Evolutionary conservation across 2,888 invertebrate genomes (phyloP), one percentile per base, ranked within the genome.

Genomic region (Callimorpha dominula): DNA sequence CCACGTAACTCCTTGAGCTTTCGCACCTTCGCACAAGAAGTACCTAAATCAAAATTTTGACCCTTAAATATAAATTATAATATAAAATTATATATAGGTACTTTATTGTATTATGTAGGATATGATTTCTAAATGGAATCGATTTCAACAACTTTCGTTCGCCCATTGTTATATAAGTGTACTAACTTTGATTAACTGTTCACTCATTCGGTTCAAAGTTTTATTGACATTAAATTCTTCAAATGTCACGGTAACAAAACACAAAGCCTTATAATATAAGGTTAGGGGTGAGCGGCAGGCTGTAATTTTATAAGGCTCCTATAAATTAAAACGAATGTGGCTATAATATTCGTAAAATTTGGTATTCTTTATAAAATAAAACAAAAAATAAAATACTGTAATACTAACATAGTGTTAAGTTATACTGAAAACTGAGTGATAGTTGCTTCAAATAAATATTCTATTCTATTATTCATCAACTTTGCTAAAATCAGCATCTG

Each of bases 221-320:
- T 75, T 74, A 76, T 79, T 81, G 81, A 81, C 75, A 71, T 78
- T 73, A 73, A 68, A 72, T 65, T 69, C 65, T 67, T 83, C 60
- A 76, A 83, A 79, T 79, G 74, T 67, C 74, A 76, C 69, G 65
- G 76, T 73, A 76, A 66, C 69, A 76, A 54, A 73, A 74, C 65
- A 74, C 74, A 76, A 80, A 74, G 73, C 57, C 49, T 70, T 74
- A 31, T 31, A 31, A 31, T 31, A 31, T 31, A 75, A 82, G 72
- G 70, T 49, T 54, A 64, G 62, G 15, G 57, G 49, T 57, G 20
- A 43, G 57, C 14, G 43, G 43, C 57, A 4, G 20, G 15, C 50
- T 50, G 20, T 68, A n/a, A 68, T 43, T 57, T 40, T 57, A 43
- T 42, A 17, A 67, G 7, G 43, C 57, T 54, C n/a, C 1, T 43